A percentile compares a stretch with the other conserved stretches of the same genome.
These are phyloP conservation scores for Steinernema feltiae DNA, from an alignment of 1,140 invertebrate species.

Conservation along the genomic window DNA sequence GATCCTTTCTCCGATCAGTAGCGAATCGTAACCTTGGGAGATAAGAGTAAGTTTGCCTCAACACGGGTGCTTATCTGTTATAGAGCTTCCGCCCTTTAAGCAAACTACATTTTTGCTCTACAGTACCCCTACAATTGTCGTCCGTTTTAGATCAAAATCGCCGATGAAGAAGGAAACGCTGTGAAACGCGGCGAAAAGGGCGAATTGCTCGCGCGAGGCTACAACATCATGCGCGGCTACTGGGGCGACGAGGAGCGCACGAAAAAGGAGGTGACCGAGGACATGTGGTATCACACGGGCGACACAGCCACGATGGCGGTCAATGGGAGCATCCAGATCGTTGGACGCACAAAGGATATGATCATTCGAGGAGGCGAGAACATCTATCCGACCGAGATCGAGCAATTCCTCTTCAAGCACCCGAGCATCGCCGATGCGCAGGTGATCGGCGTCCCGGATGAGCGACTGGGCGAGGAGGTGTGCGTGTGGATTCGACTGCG, in stretches of 20 bases:
- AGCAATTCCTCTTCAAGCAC: slow-evolving; percentile 73
- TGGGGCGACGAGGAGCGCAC: slow-evolving; percentile 78
- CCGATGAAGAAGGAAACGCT: slow-evolving; percentile 68
- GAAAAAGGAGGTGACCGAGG: slow-evolving; percentile 66
- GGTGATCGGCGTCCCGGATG: slow-evolving; percentile 73
- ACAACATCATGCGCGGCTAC: slow-evolving; percentile 76
- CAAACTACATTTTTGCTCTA: not conserved
- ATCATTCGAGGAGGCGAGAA: slow-evolving; percentile 88
- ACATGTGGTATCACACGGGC: slow-evolving; percentile 82
- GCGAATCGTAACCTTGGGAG: not conserved
- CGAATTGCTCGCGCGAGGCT: slow-evolving; percentile 76
- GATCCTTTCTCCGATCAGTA: not conserved
- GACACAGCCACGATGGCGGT: slow-evolving; percentile 72
- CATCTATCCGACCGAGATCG: slow-evolving; percentile 78
- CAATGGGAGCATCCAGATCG: slow-evolving; percentile 72
- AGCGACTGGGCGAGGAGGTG: slow-evolving; percentile 76
- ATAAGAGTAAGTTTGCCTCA: not conserved
- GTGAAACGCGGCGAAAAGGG: slow-evolving; percentile 73
- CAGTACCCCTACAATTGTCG: too few species aligned
- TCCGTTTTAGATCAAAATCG: slow-evolving; percentile 66
- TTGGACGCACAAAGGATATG: slow-evolving; percentile 80
- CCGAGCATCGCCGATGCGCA: slow-evolving; percentile 71
- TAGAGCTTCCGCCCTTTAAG: slow-evolving; percentile 13
- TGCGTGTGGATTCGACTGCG: slow-evolving; percentile 70
- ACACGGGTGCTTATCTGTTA: not conserved